Percentiles rank a stretch among this genome's conserved stretches.
Evolutionary conservation across 2,888 invertebrate species (phyloP).

Genomic region (Ditula angustiorana): DNA sequence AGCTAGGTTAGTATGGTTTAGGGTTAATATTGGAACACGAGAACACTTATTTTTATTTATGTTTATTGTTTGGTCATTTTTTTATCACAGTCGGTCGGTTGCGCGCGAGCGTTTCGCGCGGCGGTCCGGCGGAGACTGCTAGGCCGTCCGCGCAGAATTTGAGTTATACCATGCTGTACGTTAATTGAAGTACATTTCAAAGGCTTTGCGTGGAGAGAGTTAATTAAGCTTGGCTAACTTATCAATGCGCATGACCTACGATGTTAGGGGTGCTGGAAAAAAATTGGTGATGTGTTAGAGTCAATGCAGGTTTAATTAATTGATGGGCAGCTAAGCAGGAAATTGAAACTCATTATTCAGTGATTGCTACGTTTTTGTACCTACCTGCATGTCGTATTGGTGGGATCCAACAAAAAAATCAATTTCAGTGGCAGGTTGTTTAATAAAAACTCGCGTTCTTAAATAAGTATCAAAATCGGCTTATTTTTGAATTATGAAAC

Average conservation of each 20-base stretch:
- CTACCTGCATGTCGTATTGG: too few relatives aligned
- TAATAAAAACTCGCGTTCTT: too few relatives aligned
- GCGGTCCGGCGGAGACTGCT: neutral
- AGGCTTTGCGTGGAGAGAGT: neutral
- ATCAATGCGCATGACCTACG: neutral
- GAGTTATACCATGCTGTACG: neutral
- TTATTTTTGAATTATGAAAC: too few relatives aligned
- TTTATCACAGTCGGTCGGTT: neutral
- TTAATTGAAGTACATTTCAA: constrained; percentile 4
- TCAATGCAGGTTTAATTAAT: too few relatives aligned
- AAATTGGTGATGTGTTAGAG: too few relatives aligned
- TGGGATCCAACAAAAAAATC: too few relatives aligned
- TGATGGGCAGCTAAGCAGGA: too few relatives aligned
- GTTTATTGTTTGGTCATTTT: neutral
- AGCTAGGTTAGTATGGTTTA: neutral
- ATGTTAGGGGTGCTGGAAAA: too few relatives aligned
- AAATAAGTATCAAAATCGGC: too few relatives aligned
- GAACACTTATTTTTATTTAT: neutral
- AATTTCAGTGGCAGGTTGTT: too few relatives aligned
- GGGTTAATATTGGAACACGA: neutral
- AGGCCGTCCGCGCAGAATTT: neutral
- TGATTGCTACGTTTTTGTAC: too few relatives aligned
- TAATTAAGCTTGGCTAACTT: neutral
- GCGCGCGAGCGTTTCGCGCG: neutral
- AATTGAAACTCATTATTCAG: too few relatives aligned